Conservation (phyloP, 2,113 vertebrate genomes). For the Boulengerochromis microlepis region DNA sequence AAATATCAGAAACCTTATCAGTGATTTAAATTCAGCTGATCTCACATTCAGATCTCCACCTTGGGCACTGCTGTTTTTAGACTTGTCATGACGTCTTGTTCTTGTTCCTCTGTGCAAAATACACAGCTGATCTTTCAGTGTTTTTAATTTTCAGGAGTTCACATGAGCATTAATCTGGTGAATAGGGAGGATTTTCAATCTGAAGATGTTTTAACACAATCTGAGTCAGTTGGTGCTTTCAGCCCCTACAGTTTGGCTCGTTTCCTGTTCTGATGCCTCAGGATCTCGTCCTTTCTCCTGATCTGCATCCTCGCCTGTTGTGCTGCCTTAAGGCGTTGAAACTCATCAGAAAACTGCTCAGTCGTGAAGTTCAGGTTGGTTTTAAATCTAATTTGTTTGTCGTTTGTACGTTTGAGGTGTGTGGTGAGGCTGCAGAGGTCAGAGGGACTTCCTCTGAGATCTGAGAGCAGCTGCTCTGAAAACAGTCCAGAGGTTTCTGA, state of each 20-base stretch:
- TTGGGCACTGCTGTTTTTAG: not conserved
- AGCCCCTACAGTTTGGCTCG: not conserved
- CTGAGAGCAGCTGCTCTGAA: too few species aligned
- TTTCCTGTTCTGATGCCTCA: not conserved
- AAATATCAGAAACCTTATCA: not conserved
- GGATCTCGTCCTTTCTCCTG: not conserved
- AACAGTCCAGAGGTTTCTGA: not conserved
- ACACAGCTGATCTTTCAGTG: not conserved
- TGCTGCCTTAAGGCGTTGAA: not conserved
- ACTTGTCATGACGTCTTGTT: not conserved
- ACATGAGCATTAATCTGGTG: not conserved
- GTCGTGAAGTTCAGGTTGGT: accelerated
- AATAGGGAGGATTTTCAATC: not conserved
- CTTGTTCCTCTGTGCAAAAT: not conserved
- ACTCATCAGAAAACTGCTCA: not conserved
- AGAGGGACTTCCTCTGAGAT: too few species aligned
- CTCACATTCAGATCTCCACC: too few species aligned
- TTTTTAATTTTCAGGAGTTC: not conserved
- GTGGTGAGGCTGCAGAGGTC: not conserved
- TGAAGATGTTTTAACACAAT: not conserved
- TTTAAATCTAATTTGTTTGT: not conserved
- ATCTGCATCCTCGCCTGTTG: accelerated
- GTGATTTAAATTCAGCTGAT: not conserved
- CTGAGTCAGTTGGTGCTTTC: not conserved
- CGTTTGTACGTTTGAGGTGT: not conserved